Percentiles rank a stretch among this genome's conserved stretches.
Evolutionary conservation across 2,888 invertebrate genomes (phyloP).

Genomic region (Meiosimyza decipiens): DNA sequence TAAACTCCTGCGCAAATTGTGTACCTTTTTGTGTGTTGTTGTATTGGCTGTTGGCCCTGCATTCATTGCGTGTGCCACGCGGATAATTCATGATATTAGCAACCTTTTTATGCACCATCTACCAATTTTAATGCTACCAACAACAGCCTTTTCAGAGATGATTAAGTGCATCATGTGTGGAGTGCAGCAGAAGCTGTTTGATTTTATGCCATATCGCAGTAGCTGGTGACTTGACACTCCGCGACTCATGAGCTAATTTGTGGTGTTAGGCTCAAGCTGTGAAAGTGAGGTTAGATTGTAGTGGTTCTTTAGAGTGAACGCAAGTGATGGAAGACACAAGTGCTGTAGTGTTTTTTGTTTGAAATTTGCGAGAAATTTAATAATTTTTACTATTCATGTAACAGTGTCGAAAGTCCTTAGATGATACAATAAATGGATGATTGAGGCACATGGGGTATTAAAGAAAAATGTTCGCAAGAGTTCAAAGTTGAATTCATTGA

Average conservation of each 20-base stretch:
- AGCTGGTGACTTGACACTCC: slow-evolving; percentile 4
- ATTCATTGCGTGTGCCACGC: slow-evolving; percentile 24
- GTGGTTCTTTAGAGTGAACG: too few relatives aligned
- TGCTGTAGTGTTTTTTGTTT: too few relatives aligned
- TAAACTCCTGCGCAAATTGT: slow-evolving; percentile 30
- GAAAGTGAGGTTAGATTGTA: not conserved
- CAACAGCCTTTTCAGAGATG: slow-evolving; percentile 6
- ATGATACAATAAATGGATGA: too few relatives aligned
- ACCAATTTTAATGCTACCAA: not conserved
- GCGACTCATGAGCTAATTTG: not conserved
- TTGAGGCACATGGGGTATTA: too few relatives aligned
- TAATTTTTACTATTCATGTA: too few relatives aligned
- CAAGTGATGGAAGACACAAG: too few relatives aligned
- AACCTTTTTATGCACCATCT: not conserved
- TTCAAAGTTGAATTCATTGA: too few relatives aligned
- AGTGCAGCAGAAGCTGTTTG: not conserved
- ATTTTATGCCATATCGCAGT: not conserved
- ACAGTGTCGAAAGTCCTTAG: too few relatives aligned
- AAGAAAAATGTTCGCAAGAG: too few relatives aligned
- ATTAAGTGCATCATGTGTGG: slow-evolving; percentile 17
- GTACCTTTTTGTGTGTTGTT: slow-evolving; percentile 37
- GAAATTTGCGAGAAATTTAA: too few relatives aligned
- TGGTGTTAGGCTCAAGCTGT: not conserved
- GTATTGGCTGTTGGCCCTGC: not conserved
- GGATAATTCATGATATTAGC: slow-evolving; percentile 27